These are phyloP conservation scores for Neodiprion pinetum DNA, from an alignment of 1,140 invertebrate genomes.

Conservation along the genomic window DNA sequence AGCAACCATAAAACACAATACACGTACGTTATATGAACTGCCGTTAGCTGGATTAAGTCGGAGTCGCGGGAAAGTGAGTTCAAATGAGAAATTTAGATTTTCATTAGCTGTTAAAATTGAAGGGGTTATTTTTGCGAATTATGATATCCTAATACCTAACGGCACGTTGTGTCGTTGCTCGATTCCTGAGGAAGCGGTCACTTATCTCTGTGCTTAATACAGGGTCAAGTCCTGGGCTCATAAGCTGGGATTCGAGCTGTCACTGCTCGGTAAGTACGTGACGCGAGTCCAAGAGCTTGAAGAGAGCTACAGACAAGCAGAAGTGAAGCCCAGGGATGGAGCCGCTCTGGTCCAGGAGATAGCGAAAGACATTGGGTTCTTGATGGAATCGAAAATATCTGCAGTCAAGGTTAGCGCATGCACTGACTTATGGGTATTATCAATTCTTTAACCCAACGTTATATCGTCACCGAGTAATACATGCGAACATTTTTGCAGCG, in stretches of 20 bases:
- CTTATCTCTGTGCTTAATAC: slow-evolving; percentile 20
- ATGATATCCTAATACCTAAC: too few species aligned
- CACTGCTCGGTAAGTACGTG: slow-evolving; percentile 74
- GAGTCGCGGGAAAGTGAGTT: too few species aligned
- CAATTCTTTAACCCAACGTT: not conserved
- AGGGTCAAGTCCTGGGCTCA: slow-evolving; percentile 77
- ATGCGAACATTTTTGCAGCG: slow-evolving; percentile 57
- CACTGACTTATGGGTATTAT: not conserved
- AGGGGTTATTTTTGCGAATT: too few species aligned
- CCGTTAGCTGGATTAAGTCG: too few species aligned
- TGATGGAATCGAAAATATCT: slow-evolving; percentile 86
- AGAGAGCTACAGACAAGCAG: slow-evolving; percentile 78
- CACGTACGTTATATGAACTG: too few species aligned
- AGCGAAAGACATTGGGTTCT: slow-evolving; percentile 77
- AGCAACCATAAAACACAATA: too few species aligned
- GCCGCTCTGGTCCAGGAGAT: slow-evolving; percentile 76
- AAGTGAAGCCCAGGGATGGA: slow-evolving; percentile 73
- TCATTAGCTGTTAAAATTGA: too few species aligned
- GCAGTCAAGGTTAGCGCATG: slow-evolving; percentile 72
- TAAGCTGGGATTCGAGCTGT: slow-evolving; percentile 75
- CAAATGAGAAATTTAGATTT: too few species aligned
- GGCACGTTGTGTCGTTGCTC: too few species aligned
- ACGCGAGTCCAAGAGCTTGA: slow-evolving; percentile 75
- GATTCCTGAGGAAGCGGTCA: too few species aligned
- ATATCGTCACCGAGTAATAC: not conserved